A percentile compares a stretch with the other conserved stretches of the same genome.
These are phyloP conservation scores for Vandiemenella viatica DNA, from an alignment of 2,888 invertebrate genomes.

Conservation along the genomic window DNA sequence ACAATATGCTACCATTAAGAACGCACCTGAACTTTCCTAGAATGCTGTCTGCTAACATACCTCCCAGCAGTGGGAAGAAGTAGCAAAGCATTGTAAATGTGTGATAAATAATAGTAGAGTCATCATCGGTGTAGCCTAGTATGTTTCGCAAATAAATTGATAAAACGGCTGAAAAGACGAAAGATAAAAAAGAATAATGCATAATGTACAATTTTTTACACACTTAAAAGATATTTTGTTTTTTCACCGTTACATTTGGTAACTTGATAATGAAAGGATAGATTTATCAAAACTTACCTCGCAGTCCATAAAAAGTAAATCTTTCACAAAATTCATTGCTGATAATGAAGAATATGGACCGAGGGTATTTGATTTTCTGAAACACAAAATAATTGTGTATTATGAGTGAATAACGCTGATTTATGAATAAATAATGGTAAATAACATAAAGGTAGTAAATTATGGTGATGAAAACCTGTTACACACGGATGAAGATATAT, in stretches of 20 bases:
- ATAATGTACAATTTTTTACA: too few relatives aligned
- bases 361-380: constrained; percentile 47
- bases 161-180: constrained; percentile 80
- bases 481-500: too few relatives aligned
- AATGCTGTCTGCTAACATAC: constrained; percentile 84
- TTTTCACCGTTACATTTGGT: too few relatives aligned
- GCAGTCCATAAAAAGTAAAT: constrained; percentile 94
- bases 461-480: too few relatives aligned
- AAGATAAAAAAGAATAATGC: too few relatives aligned
- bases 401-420: not conserved
- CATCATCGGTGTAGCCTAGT: constrained; percentile 52
- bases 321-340: constrained; percentile 96
- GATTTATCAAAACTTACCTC: constrained; percentile 48
- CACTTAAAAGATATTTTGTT: too few relatives aligned
- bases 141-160: constrained; percentile 73
- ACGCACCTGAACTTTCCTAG: constrained; percentile 68
- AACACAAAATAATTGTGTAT: constrained; percentile 3
- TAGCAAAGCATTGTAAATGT: constrained; percentile 78
- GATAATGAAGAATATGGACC: constrained; percentile 81
- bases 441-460: too few relatives aligned
- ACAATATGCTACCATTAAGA: too few relatives aligned
- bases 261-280: not conserved
- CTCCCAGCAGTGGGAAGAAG: constrained; percentile 78
- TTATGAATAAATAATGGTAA: not conserved
- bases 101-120: constrained; percentile 78